Evolutionary conservation across 2,113 vertebrate genomes (phyloP).

Genomic region (zebrafish (Danio rerio)): GRCz12tu NC_133178.1:29915001-29915500

Average conservation of each 20-base stretch:
- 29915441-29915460: conserved; percentile 92
- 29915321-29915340: conserved; percentile 94
- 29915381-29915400: conserved; percentile 94
- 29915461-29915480: conserved; percentile 88
- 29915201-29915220: neutral
- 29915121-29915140: conserved; percentile 92
- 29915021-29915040: conserved; percentile 87
- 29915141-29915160: conserved; percentile 91
- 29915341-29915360: conserved; percentile 88
- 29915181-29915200: conserved; percentile 72
- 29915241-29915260: neutral
- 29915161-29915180: conserved; percentile 98
- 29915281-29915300: neutral
- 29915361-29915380: conserved; percentile 89
- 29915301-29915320: conserved; percentile 85
- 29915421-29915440: conserved; percentile 86
- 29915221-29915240: too few relatives aligned
- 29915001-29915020: conserved; percentile 88
- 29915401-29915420: conserved; percentile 96
- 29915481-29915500: conserved; percentile 86
- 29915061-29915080: conserved; percentile 89
- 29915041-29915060: conserved; percentile 91
- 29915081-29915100: conserved; percentile 97
- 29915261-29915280: neutral
- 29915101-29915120: conserved; percentile 97